A percentile compares a stretch with the other conserved stretches of the same genome.
Conservation (phyloP, 2,888 invertebrate genomes). For the Harpalus rufipes region DNA sequence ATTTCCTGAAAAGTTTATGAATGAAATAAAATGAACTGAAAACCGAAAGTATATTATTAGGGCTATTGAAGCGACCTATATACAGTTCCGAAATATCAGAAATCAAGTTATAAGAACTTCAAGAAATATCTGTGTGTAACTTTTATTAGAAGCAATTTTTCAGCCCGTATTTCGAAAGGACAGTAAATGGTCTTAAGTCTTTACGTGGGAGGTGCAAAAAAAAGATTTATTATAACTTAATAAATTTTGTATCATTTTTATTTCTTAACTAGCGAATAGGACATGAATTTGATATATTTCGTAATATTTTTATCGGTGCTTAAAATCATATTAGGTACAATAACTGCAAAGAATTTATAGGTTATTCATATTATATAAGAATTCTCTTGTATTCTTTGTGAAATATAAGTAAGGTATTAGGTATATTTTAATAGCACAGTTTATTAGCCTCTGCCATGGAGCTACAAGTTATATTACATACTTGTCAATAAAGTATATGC, state of each 20-base stretch:
- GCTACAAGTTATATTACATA: too few species aligned
- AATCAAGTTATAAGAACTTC: background rate
- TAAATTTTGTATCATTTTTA: background rate
- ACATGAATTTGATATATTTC: too few species aligned
- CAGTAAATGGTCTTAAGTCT: background rate
- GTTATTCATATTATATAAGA: too few species aligned
- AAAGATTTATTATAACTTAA: constrained; percentile 1
- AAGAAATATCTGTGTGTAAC: background rate
- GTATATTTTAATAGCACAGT: too few species aligned
- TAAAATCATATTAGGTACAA: too few species aligned
- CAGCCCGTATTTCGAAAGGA: background rate
- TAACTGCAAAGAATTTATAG: too few species aligned
- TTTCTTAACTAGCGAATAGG: background rate
- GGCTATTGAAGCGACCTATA: background rate
- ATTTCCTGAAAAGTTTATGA: background rate
- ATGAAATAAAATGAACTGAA: background rate
- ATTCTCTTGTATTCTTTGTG: too few species aligned
- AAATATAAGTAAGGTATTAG: too few species aligned
- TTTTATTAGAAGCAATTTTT: background rate
- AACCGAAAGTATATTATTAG: background rate
- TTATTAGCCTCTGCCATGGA: too few species aligned
- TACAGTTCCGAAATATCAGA: background rate
- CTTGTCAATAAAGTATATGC: too few species aligned
- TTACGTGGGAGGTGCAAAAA: background rate
- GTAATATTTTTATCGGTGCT: too few species aligned